These are phyloP conservation scores for Empidonax alnorum DNA, from an alignment of 2,113 vertebrate genomes.

Conservation along the genomic window DNA sequence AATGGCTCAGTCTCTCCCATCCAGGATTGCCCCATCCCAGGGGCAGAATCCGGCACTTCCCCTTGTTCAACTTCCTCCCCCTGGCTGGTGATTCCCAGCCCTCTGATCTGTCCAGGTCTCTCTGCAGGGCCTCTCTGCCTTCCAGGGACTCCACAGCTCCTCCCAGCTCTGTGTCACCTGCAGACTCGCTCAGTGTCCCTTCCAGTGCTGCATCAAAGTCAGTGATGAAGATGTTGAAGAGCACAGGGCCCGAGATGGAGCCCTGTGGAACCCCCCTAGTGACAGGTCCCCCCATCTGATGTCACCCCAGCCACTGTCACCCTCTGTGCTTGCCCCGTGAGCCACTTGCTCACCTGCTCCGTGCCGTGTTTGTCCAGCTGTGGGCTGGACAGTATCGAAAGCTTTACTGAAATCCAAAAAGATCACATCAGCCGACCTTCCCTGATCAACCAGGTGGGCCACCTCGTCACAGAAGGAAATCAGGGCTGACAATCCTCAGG, in stretches of 20 bases:
- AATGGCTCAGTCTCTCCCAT: too few relatives aligned
- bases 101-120: not conserved
- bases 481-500: not conserved
- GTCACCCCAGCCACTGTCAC: not conserved
- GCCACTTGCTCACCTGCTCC: not conserved
- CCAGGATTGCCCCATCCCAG: not conserved
- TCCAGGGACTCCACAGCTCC: not conserved
- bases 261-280: not conserved
- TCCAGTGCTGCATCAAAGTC: not conserved
- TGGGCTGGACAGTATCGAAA: not conserved
- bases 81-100: not conserved
- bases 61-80: not conserved
- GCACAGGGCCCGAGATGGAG: not conserved
- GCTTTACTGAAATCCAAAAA: not conserved
- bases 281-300: not conserved
- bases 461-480: too few relatives aligned
- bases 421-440: not conserved
- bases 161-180: not conserved
- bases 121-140: not conserved
- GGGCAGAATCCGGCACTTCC: not conserved
- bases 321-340: not conserved
- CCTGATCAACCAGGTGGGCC: not conserved
- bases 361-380: not conserved
- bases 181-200: not conserved
- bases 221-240: not conserved